These are phyloP conservation scores for Tinea semifulvella DNA, from an alignment of 2,888 invertebrate genomes.

Conservation along the genomic window DNA sequence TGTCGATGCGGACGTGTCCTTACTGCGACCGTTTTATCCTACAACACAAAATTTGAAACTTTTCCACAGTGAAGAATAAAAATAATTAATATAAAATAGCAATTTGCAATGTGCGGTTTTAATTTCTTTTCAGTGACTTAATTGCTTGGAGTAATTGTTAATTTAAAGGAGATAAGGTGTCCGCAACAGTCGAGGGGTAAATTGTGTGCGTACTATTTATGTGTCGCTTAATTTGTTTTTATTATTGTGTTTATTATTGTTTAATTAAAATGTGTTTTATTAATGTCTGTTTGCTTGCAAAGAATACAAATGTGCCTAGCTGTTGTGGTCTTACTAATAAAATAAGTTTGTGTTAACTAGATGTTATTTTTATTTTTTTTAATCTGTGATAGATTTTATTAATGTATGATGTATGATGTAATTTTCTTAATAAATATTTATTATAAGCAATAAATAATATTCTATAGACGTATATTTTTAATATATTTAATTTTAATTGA, in stretches of 20 bases:
- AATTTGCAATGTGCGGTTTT: not conserved
- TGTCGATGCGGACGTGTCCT: conserved; percentile 8
- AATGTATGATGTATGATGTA: too few relatives aligned
- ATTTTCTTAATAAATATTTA: too few relatives aligned
- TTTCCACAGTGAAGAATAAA: conserved; percentile 1
- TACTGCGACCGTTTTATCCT: not conserved
- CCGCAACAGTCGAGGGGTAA: not conserved
- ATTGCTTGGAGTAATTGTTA: conserved; percentile 2
- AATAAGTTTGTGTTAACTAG: too few relatives aligned
- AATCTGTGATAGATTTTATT: too few relatives aligned
- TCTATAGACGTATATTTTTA: too few relatives aligned
- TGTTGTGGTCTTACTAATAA: too few relatives aligned
- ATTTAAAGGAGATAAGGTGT: not conserved
- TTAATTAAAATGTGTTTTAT: not conserved
- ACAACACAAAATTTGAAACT: not conserved
- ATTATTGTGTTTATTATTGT: too few relatives aligned
- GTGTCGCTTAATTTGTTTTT: not conserved
- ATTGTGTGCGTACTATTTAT: conserved; percentile 4
- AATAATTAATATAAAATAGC: not conserved
- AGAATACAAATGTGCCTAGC: too few relatives aligned
- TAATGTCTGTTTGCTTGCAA: too few relatives aligned
- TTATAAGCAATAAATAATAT: too few relatives aligned
- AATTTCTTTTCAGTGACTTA: conserved; percentile 1
- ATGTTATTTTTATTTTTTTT: too few relatives aligned
- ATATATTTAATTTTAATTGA: too few relatives aligned